phyloP scores from a whole-genome alignment of 2,888 invertebrate genomes.

The Seladonia tumulorum region DNA sequence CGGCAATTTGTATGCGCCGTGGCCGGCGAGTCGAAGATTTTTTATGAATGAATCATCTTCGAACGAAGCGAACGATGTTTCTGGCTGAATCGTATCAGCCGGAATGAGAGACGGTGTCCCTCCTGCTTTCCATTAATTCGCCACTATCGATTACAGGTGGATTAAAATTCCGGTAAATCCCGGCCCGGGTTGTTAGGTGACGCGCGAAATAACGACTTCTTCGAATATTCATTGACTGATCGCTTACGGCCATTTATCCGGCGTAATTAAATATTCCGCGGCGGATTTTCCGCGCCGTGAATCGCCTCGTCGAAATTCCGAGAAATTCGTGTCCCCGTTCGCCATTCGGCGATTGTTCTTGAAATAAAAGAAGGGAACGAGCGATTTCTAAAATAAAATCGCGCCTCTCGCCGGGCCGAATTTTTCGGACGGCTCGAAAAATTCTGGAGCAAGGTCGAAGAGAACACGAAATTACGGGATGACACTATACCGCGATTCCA shows the following conservation, averaged over 20 bases:
- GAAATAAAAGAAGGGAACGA: background rate
- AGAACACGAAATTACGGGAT: slow-evolving; percentile 17
- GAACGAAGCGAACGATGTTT: slow-evolving; percentile 27
- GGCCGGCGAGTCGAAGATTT: slow-evolving; percentile 40
- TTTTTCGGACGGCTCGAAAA: slow-evolving; percentile 9
- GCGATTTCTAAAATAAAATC: slow-evolving; percentile 20
- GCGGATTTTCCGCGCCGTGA: slow-evolving; percentile 16
- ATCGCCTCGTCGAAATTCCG: slow-evolving; percentile 8
- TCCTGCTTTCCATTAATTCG: background rate
- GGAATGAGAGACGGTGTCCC: background rate
- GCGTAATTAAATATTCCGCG: slow-evolving; percentile 23
- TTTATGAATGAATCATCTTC: slow-evolving; percentile 52
- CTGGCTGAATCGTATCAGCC: slow-evolving; percentile 27
- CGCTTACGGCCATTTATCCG: background rate
- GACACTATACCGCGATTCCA: slow-evolving; percentile 44
- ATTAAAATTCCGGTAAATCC: slow-evolving; percentile 40
- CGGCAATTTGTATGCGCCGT: slow-evolving; percentile 50
- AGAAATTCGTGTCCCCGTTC: background rate
- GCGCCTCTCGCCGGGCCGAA: background rate
- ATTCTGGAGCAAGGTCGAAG: slow-evolving; percentile 59
- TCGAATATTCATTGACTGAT: slow-evolving; percentile 22
- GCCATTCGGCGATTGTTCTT: background rate
- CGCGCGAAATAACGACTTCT: slow-evolving; percentile 18
- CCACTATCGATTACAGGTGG: slow-evolving; percentile 20
- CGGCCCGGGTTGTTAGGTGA: slow-evolving; percentile 8